Conservation (phyloP, 53 echinoderm and acorn worm species). For the Actinopyga echinites region DNA sequence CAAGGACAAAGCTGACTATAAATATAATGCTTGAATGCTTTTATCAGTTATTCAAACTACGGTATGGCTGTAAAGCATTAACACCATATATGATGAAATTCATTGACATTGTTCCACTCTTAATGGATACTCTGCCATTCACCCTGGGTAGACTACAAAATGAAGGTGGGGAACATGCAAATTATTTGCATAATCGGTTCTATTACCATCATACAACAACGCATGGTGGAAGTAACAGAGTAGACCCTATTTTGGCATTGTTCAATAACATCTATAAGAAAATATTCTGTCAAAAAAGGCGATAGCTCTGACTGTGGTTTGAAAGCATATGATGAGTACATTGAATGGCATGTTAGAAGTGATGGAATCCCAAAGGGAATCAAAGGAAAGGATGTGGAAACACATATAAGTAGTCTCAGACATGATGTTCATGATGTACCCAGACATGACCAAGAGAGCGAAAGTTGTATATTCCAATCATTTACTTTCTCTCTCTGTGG, state of each 20-base stretch:
- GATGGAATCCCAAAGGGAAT: not conserved
- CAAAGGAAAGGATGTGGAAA: not conserved
- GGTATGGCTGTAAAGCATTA: not conserved
- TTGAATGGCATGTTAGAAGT: too few relatives aligned
- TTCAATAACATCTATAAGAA: not conserved
- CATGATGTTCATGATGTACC: too few relatives aligned
- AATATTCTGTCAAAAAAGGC: not conserved
- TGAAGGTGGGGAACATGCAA: not conserved
- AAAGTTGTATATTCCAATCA: not conserved
- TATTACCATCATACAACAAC: not conserved
- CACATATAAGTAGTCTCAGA: not conserved
- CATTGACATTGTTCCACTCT: not conserved
- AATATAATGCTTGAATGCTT: not conserved
- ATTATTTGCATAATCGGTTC: not conserved
- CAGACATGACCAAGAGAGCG: not conserved
- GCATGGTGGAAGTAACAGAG: not conserved
- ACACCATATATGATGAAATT: slow-evolving; percentile 29
- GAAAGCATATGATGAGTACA: not conserved
- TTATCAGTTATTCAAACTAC: not conserved
- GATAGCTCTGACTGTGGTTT: not conserved
- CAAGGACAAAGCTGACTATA: not conserved
- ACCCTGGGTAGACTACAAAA: not conserved
- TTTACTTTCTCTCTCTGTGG: slow-evolving; percentile 7
- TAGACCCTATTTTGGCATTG: not conserved
- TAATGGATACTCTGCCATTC: too few relatives aligned